Evolutionary conservation across 1,140 invertebrate genomes (phyloP).

Genomic region (Phthorimaea operculella): DNA sequence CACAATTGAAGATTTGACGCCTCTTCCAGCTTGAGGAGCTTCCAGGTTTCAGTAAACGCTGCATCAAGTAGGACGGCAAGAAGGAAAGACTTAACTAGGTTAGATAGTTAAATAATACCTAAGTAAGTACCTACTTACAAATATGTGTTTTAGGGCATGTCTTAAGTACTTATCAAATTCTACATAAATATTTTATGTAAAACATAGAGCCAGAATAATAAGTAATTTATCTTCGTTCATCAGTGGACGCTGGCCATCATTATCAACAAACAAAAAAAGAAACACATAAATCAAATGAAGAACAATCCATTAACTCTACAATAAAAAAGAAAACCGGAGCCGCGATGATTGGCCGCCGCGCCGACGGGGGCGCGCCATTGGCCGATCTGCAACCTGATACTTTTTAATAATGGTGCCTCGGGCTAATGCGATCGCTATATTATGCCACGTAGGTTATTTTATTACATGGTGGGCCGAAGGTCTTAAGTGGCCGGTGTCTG

Average conservation of each 20-base stretch:
- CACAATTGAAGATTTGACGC: too few species aligned
- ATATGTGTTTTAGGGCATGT: too few species aligned
- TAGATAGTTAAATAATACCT: slow-evolving; percentile 1
- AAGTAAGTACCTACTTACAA: too few species aligned
- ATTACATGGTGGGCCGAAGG: slow-evolving; percentile 53
- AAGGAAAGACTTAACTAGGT: slow-evolving; percentile 1
- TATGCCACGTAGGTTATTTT: slow-evolving; percentile 52
- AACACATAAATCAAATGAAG: slow-evolving; percentile 63
- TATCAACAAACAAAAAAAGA: slow-evolving; percentile 32
- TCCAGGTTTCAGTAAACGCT: background rate
- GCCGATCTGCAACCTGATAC: slow-evolving; percentile 61
- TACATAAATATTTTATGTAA: too few species aligned
- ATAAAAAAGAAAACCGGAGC: slow-evolving; percentile 44
- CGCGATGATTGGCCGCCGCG: slow-evolving; percentile 38
- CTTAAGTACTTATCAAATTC: too few species aligned
- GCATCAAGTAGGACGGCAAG: background rate
- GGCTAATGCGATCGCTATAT: slow-evolving; percentile 62
- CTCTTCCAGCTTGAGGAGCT: background rate
- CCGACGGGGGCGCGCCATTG: slow-evolving; percentile 40
- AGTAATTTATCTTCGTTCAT: too few species aligned
- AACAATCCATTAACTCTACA: slow-evolving; percentile 64
- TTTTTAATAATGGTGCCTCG: slow-evolving; percentile 67
- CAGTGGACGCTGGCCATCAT: background rate
- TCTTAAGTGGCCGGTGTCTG: slow-evolving; percentile 39
- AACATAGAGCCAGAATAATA: too few species aligned